phyloP scores from a whole-genome alignment of 2,797 vertebrate genomes.

The Siniperca scherzeri region DNA sequence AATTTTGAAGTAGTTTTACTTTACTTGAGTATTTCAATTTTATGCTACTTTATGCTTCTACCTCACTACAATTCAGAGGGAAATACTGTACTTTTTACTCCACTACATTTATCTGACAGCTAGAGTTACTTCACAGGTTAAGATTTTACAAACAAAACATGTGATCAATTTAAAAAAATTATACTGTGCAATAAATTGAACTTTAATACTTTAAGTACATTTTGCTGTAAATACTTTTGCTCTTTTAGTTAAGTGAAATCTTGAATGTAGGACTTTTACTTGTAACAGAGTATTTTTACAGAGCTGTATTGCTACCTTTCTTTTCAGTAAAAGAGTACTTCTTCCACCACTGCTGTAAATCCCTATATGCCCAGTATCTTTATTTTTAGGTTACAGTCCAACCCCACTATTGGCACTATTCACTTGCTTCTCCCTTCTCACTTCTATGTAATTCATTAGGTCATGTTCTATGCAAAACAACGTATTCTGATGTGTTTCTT shows the following conservation, averaged over 20 bases:
- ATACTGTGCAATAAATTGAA: too few relatives aligned
- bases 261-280: neutral
- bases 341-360: too few relatives aligned
- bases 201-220: neutral
- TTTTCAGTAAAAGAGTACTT: neutral
- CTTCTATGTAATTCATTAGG: neutral
- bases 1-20: too few relatives aligned
- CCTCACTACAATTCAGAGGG: neutral
- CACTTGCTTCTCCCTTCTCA: neutral
- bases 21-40: neutral
- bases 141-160: neutral
- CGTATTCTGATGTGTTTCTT: neutral
- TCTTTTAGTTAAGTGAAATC: too few relatives aligned
- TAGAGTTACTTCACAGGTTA: too few relatives aligned
- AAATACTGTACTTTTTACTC: neutral
- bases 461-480: neutral
- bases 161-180: neutral
- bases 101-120: too few relatives aligned
- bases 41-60: neutral
- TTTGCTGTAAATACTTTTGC: too few relatives aligned
- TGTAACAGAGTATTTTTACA: neutral
- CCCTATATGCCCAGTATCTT: neutral
- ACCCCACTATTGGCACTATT: rapidly evolving
- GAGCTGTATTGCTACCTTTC: neutral
- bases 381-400: neutral